These are phyloP conservation scores for Bursaphelenchus okinawaensis DNA, from an alignment of 2,888 invertebrate species.

Conservation along the genomic window DNA sequence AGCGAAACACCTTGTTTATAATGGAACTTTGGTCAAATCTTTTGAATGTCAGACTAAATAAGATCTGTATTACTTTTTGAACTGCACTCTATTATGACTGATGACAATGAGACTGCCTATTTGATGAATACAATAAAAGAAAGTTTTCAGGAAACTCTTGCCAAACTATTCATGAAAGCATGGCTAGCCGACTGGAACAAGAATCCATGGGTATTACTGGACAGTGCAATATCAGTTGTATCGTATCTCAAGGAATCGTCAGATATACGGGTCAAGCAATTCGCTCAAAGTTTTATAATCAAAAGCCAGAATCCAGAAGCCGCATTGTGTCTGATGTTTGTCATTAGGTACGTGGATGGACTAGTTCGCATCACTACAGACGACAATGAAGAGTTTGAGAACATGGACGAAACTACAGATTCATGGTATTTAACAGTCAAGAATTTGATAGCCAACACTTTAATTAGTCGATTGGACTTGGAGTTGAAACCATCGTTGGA, in stretches of 20 bases:
- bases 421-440: slow-evolving; percentile 17
- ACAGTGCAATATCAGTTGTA: slow-evolving; percentile 4
- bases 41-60: no score
- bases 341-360: neutral
- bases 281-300: neutral
- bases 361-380: neutral
- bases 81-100: no score
- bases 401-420: slow-evolving; percentile 16
- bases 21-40: no score
- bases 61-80: no score
- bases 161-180: neutral
- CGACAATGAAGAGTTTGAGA: slow-evolving; percentile 6
- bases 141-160: no score
- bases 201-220: slow-evolving; percentile 1
- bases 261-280: neutral
- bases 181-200: slow-evolving; percentile 6
- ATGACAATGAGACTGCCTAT: no score
- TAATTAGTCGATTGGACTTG: slow-evolving; percentile 1
- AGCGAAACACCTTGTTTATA: no score
- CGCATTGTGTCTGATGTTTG: slow-evolving; percentile 2
- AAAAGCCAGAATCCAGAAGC: slow-evolving; percentile 1
- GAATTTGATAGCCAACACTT: slow-evolving; percentile 12
- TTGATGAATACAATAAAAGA: no score
- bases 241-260: slow-evolving; percentile 3
- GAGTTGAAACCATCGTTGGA: slow-evolving; percentile 12